Evolutionary conservation across 2,113 vertebrate genomes (phyloP), one percentile per base, ranked within the genome.

Genomic region (Heterochromis multidens): DNA sequence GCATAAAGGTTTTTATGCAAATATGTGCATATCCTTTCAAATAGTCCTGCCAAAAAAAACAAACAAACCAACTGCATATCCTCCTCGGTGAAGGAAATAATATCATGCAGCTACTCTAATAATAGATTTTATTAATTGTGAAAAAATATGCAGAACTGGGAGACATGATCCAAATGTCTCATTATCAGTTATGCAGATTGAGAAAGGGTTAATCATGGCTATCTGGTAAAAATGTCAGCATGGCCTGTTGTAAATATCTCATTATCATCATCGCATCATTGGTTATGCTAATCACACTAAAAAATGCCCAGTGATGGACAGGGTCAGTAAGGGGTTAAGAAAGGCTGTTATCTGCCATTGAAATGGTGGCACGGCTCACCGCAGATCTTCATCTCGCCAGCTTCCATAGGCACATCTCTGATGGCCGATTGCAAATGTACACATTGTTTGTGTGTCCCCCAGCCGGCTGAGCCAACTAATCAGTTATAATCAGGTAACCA

Each of bases 401-500:
- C 65, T 6, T 46, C 82, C 29, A 6, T 4, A 2, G 31, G 58
- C 1, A 1, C 4, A 7, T 91, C 86, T 77, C 79, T 21, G 2
- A 35, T 12, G 87, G 77, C 56, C 57, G 5, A 58, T 49, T 52
- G 70, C 23, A 79, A 77, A 89, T 81, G 1, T 79, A 60, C 61
- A 79, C 67, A 35, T 86, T 85, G 91, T 81, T 29, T 89, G 61
- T 1, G 19, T 77, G 83, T 92, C 85, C 85, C 31, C 43, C 4
- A 19, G 65, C 81, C 86, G 84, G 83, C 87, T 92, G 89, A 88
- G 88, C 91, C 77, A 85, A 88, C 84, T 85, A 94, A 94, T 94
- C 91, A 88, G 88, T 94, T 91, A 84, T 87, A 94, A 94, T 93
- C 91, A 93, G 86, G 88, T 90, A 92, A 90, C 91, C 94, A 94